Evolutionary conservation across 2,888 invertebrate species (phyloP).

Genomic region (Junonia oenone): DNA sequence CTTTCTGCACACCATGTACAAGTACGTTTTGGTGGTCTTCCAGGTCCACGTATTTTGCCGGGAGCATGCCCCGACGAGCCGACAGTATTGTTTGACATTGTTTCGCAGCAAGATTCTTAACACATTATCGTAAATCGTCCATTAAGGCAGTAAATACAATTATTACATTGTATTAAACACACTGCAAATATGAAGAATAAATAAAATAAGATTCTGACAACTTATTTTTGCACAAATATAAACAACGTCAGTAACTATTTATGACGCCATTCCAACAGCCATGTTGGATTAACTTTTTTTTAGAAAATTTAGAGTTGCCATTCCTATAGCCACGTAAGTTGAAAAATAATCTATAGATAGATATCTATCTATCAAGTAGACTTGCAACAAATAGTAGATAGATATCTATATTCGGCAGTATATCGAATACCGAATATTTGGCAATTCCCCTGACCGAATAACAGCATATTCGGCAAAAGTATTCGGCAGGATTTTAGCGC

Average conservation of each 20-base stretch:
- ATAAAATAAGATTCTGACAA: slow-evolving; percentile 24
- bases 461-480: too few relatives aligned
- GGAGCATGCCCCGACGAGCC: slow-evolving; percentile 76
- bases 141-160: slow-evolving; percentile 29
- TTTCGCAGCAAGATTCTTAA: slow-evolving; percentile 45
- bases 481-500: too few relatives aligned
- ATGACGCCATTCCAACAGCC: slow-evolving; percentile 76
- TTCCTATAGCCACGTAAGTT: slow-evolving; percentile 12
- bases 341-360: too few relatives aligned
- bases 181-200: slow-evolving; percentile 26
- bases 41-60: slow-evolving; percentile 83
- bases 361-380: too few relatives aligned
- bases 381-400: too few relatives aligned
- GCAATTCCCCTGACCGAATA: too few relatives aligned
- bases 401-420: too few relatives aligned
- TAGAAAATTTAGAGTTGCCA: slow-evolving; percentile 23
- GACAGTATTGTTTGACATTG: slow-evolving; percentile 75
- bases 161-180: slow-evolving; percentile 51
- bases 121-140: slow-evolving; percentile 49
- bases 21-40: slow-evolving; percentile 89
- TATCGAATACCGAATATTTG: too few relatives aligned
- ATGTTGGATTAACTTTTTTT: slow-evolving; percentile 47
- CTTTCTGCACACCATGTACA: slow-evolving; percentile 94
- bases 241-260: slow-evolving; percentile 73
- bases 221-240: slow-evolving; percentile 60